Evolutionary conservation across 2,888 invertebrate species (phyloP).

Genomic region (Melipona bicolor): DNA sequence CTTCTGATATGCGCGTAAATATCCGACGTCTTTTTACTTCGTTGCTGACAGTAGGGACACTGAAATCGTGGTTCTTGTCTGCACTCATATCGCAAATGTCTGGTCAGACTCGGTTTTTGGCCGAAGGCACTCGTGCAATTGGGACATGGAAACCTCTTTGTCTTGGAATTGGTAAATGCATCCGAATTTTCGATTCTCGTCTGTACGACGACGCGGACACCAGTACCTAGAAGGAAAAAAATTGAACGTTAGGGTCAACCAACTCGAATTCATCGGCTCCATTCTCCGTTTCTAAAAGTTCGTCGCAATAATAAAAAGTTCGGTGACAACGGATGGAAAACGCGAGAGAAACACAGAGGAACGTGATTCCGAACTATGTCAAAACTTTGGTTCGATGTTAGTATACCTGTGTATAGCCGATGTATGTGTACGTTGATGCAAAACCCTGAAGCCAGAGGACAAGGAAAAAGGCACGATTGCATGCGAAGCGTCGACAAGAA

Average conservation of each 20-base stretch:
- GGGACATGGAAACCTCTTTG: conserved; percentile 68
- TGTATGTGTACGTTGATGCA: not conserved
- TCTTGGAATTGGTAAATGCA: not conserved
- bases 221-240: conserved; percentile 46
- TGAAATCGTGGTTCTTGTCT: conserved; percentile 78
- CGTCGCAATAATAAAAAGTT: not conserved
- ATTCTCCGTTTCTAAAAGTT: not conserved
- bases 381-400: conserved; percentile 19
- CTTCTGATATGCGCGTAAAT: conserved; percentile 78
- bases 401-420: conserved; percentile 11
- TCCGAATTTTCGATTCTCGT: not conserved
- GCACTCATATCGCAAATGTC: conserved; percentile 78
- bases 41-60: conserved; percentile 79
- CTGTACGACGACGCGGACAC: not conserved
- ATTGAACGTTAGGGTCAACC: conserved; percentile 3
- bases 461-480: conserved; percentile 12
- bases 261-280: not conserved
- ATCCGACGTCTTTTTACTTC: conserved; percentile 76
- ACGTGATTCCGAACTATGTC: not conserved
- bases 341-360: not conserved
- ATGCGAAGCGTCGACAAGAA: conserved; percentile 38
- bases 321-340: not conserved
- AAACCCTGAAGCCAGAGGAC: conserved; percentile 38
- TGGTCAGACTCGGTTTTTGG: conserved; percentile 72
- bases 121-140: conserved; percentile 74